Conservation (phyloP, 2,888 invertebrate species). For the Athrips mouffetella region DNA sequence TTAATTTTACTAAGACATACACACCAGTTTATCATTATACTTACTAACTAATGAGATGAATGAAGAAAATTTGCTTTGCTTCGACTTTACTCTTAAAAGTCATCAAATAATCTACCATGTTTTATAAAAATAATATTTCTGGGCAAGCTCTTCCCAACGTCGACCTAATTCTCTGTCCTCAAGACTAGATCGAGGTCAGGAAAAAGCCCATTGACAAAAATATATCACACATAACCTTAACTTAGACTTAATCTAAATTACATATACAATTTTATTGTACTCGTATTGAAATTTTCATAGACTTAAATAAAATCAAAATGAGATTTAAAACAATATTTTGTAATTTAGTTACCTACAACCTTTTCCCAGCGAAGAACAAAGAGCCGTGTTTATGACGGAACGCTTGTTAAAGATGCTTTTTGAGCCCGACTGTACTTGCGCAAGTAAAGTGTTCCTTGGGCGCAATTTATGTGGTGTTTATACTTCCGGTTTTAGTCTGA, state of each 20-base stretch:
- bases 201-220: no score
- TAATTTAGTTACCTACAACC: background rate
- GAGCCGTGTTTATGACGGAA: slow-evolving; percentile 40
- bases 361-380: slow-evolving; percentile 4
- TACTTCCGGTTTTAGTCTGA: slow-evolving; percentile 1
- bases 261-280: no score
- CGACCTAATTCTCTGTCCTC: no score
- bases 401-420: slow-evolving; percentile 37
- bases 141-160: no score
- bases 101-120: background rate
- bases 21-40: background rate
- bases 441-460: background rate
- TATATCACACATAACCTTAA: no score
- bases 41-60: no score
- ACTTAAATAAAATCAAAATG: no score
- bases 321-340: background rate
- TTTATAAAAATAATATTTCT: background rate
- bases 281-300: no score
- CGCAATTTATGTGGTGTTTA: slow-evolving; percentile 9
- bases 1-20: background rate
- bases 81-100: background rate
- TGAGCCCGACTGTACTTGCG: slow-evolving; percentile 15
- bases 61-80: no score
- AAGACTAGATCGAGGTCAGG: no score
- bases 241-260: no score